phyloP scores from a whole-genome alignment of 2,113 vertebrate genomes.

The Triplophysa dalaica region DNA sequence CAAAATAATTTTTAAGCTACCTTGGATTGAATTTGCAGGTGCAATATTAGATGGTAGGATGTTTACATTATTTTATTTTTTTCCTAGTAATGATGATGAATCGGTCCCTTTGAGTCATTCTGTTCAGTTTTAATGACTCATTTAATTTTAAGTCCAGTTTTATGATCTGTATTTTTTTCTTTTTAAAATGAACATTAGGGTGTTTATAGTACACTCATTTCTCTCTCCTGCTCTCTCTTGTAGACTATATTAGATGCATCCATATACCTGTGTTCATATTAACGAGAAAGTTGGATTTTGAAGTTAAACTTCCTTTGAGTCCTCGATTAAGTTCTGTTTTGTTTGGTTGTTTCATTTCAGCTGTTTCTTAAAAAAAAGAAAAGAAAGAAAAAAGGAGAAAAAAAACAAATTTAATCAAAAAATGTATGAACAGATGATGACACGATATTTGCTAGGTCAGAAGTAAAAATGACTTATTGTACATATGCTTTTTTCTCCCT shows the following conservation, averaged over 20 bases:
- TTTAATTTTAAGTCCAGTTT: constrained; percentile 44
- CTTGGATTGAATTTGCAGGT: constrained; percentile 63
- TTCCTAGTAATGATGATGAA: constrained; percentile 41
- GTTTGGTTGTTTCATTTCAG: constrained; percentile 65
- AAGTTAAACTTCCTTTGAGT: constrained; percentile 53
- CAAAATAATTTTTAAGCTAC: constrained; percentile 58
- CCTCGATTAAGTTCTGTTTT: constrained; percentile 59
- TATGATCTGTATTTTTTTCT: constrained; percentile 42
- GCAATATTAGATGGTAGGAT: constrained; percentile 60
- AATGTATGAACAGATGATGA: constrained; percentile 71
- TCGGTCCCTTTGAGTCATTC: constrained; percentile 45
- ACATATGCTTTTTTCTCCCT: constrained; percentile 86
- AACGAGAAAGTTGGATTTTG: constrained; percentile 60
- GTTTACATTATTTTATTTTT: constrained; percentile 56
- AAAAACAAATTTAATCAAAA: constrained; percentile 59
- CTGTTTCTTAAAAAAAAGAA: constrained; percentile 67
- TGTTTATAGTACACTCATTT: constrained; percentile 56
- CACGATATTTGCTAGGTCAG: constrained; percentile 80
- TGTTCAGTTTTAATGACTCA: constrained; percentile 45
- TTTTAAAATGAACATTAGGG: constrained; percentile 50
- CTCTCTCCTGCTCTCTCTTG: constrained; percentile 60
- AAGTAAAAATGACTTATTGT: constrained; percentile 86
- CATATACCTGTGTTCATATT: constrained; percentile 66
- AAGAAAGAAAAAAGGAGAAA: constrained; percentile 64
- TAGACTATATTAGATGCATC: constrained; percentile 65